A percentile compares a stretch with the other conserved stretches of the same genome.
These are phyloP conservation scores for Sclerurus mexicanus DNA, from an alignment of 2,113 vertebrate species.

Conservation along the genomic window DNA sequence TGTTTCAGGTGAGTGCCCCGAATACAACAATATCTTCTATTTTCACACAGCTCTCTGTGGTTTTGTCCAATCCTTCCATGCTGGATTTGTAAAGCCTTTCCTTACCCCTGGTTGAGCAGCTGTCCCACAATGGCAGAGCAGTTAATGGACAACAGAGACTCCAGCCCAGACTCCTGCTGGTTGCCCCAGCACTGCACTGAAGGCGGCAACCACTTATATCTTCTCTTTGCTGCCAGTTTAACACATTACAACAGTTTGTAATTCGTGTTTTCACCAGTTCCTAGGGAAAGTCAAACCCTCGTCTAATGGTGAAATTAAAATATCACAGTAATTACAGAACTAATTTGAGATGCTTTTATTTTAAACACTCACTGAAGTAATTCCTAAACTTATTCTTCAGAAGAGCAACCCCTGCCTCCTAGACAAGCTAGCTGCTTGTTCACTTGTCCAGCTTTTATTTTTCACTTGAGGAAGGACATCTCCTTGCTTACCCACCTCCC, in stretches of 20 bases:
- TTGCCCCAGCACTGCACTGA: not conserved
- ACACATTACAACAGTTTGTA: not conserved
- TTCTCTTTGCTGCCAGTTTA: not conserved
- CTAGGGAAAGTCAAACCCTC: not conserved
- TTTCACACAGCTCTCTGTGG: not conserved
- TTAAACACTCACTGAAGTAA: not conserved
- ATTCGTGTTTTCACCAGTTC: not conserved
- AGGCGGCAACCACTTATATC: not conserved
- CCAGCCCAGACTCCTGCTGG: too few species aligned
- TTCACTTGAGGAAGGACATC: not conserved
- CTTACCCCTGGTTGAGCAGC: fast-evolving
- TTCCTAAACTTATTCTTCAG: not conserved
- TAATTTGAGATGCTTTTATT: not conserved
- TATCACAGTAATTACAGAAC: not conserved
- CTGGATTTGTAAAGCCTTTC: not conserved
- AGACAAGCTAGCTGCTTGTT: not conserved
- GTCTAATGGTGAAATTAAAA: not conserved
- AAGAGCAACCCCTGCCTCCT: not conserved
- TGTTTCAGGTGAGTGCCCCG: not conserved
- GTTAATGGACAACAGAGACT: not conserved
- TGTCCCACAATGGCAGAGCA: not conserved
- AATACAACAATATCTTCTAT: not conserved
- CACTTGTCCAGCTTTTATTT: not conserved
- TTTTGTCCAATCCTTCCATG: not conserved
- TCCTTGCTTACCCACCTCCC: not conserved